A percentile compares a stretch with the other conserved stretches of the same genome.
Evolutionary conservation across 2,113 vertebrate genomes (phyloP).

Genomic region (Corythaeola cristata): DNA sequence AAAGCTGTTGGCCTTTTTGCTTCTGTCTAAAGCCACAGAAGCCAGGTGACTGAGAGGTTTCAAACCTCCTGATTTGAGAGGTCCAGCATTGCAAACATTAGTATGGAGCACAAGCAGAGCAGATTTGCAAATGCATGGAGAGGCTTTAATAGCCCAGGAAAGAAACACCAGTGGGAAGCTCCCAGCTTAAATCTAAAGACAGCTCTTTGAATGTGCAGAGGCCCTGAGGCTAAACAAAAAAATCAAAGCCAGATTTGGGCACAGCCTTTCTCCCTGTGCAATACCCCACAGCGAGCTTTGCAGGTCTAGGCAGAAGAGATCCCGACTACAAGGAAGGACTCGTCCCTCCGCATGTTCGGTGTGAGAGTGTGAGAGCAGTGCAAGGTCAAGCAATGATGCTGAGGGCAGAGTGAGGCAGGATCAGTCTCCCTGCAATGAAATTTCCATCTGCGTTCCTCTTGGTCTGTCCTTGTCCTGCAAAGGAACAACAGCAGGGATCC

Average conservation of each 20-base stretch:
- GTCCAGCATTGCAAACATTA: not conserved
- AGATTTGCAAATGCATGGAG: constrained; percentile 1
- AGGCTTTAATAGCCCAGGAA: constrained; percentile 27
- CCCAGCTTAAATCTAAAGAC: constrained; percentile 40
- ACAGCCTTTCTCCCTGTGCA: not conserved
- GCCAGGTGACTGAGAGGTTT: not conserved
- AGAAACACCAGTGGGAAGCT: constrained; percentile 41
- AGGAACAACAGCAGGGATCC: not conserved
- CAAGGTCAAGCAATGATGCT: not conserved
- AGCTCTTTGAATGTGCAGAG: constrained; percentile 30
- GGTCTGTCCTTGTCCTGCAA: not conserved
- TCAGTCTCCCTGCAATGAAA: not conserved
- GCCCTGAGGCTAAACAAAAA: constrained; percentile 17
- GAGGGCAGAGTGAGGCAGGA: not conserved
- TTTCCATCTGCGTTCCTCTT: not conserved
- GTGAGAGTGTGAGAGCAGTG: not conserved
- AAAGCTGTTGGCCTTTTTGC: not conserved
- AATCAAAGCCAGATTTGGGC: constrained; percentile 20
- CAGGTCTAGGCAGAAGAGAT: not conserved
- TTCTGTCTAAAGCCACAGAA: not conserved
- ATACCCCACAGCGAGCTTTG: not conserved
- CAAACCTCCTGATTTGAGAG: not conserved
- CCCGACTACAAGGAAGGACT: not conserved
- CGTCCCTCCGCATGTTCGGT: accelerated
- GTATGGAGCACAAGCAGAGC: not conserved